These are phyloP conservation scores for Erythrolamprus reginae DNA, from an alignment of 2,113 vertebrate species.

Conservation along the genomic window DNA sequence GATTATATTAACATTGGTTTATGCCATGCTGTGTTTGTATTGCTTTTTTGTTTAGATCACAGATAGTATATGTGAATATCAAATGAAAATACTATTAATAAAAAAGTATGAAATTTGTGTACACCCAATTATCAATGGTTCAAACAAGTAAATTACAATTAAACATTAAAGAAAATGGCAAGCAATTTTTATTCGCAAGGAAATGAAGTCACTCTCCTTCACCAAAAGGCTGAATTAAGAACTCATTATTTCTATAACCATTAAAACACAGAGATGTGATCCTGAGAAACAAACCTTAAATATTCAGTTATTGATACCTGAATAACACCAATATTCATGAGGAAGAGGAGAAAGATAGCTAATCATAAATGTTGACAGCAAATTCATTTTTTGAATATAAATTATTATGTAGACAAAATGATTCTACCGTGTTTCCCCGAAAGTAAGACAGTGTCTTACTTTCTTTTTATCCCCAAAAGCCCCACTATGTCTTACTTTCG, in stretches of 20 bases:
- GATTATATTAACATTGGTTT: background rate
- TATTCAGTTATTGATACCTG: background rate
- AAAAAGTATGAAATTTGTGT: background rate
- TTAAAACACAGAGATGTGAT: background rate
- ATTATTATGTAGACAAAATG: background rate
- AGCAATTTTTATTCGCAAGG: background rate
- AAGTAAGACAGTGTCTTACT: too few relatives aligned
- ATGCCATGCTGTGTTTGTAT: background rate
- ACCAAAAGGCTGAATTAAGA: background rate
- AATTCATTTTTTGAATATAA: background rate
- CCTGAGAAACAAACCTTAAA: background rate
- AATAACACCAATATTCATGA: background rate
- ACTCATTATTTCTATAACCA: background rate
- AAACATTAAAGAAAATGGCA: background rate
- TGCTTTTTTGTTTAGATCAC: background rate
- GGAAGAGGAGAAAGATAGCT: background rate
- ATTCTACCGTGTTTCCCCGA: too few relatives aligned
- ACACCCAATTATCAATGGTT: background rate
- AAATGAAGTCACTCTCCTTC: background rate
- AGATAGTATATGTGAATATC: background rate
- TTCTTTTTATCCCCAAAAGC: too few relatives aligned
- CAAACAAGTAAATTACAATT: background rate
- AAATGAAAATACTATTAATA: background rate
- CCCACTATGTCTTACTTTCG: too few relatives aligned
- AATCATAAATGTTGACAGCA: background rate